These are phyloP conservation scores for Mallateleia sp. DNA, from an alignment of 2,888 invertebrate species.

Conservation along the genomic window DNA sequence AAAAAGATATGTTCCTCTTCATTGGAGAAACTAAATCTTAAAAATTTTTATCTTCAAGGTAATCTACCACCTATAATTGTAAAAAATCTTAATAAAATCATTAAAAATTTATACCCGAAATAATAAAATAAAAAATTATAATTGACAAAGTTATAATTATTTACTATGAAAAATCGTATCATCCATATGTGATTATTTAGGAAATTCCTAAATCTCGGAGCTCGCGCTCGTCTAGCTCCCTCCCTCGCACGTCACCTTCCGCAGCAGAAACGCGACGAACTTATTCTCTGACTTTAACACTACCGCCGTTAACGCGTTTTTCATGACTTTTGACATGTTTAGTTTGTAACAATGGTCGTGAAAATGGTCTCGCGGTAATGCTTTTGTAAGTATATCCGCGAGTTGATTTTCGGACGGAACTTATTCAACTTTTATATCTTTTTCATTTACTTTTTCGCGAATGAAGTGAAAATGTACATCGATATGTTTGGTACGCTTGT, in stretches of 20 bases:
- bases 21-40: too few species aligned
- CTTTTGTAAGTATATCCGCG: constrained; percentile 51
- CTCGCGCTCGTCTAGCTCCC: constrained; percentile 4
- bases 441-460: constrained; percentile 28
- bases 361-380: constrained; percentile 40
- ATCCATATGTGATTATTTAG: too few species aligned
- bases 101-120: too few species aligned
- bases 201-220: too few species aligned
- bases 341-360: constrained; percentile 45
- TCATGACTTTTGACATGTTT: constrained; percentile 40
- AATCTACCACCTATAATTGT: too few species aligned
- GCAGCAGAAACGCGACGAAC: constrained; percentile 32
- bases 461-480: constrained; percentile 55
- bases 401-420: constrained; percentile 35
- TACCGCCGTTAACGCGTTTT: constrained; percentile 66
- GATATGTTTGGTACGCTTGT: constrained; percentile 52
- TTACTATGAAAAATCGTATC: too few species aligned
- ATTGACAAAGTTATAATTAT: too few species aligned
- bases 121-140: too few species aligned
- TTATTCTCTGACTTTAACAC: constrained; percentile 43
- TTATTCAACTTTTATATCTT: constrained; percentile 38
- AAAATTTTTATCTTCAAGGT: too few species aligned
- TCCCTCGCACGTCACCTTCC: not conserved
- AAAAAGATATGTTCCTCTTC: too few species aligned
- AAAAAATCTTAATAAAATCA: too few species aligned